Base-by-base conservation (phyloP, 37 sponge, comb jelly and placozoan species). In the Sycon ciliatum region DNA sequence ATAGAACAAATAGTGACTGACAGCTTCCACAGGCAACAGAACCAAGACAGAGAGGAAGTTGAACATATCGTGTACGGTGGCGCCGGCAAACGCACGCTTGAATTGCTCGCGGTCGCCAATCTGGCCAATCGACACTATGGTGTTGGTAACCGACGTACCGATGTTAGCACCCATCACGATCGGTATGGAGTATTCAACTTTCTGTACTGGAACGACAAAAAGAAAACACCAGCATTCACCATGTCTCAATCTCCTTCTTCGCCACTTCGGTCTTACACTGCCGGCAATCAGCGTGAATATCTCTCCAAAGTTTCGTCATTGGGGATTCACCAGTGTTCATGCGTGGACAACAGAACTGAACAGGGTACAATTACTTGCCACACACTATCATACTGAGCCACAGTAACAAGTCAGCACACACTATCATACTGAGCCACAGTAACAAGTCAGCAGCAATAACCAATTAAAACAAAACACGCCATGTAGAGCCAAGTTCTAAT, bases 91-190 rank as follows among this genome's bases (percentile, higher is more conserved):
- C 20, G 79, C 79, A 27, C 79, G 58, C 30, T 73, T 26, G 56
- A 78, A 78, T 67, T 68, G 46, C 16, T 78, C 72, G 18, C 79
- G 38, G 58, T 78, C 73, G 42, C 37, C 56, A 11, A 63, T 49
- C 22, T 78, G 79, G 4, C 72, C 79, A 23, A 78, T 62, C 16
- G 70, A 68, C 39, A 78, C 79, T 24, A 78, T 78, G 16, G 79
- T 78, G 73, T 78, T 78, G 60, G 79, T 78, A 32, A 78, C 79
- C 9, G 79, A 68, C 18, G 79, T 78, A 16, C 79, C 79, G 32
- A 78, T 78, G 73, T 78, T 78, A 28, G 79, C 79, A n/a, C 79
- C 79, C 79, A 78, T 78, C 9, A 78, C 40, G 39, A 78, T 78
- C 20, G 73, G 46, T 24, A 78, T 72, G 18, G 79, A 72, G 18